Conservation (phyloP, 1,140 invertebrate species). For the Aphaenogaster ashmeadi region DNA sequence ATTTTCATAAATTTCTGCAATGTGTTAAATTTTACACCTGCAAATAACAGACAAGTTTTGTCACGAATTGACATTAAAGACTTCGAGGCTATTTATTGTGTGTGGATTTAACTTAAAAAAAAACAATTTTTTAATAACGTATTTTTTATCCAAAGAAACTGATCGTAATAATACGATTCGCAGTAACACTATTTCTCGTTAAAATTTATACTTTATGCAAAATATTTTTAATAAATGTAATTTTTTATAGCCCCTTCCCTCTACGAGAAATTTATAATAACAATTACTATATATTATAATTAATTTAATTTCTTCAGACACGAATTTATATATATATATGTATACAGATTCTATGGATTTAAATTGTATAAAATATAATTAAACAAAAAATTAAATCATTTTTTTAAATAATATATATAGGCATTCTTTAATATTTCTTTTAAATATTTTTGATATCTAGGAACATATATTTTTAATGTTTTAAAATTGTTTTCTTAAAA, state of each 20-base stretch:
- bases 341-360: too few relatives aligned
- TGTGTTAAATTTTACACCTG: background rate
- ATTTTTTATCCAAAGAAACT: background rate
- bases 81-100: conserved; percentile 70
- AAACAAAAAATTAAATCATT: too few relatives aligned
- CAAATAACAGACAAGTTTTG: background rate
- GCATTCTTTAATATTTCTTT: too few relatives aligned
- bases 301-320: background rate
- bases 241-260: background rate
- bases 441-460: too few relatives aligned
- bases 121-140: background rate
- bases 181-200: background rate
- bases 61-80: background rate
- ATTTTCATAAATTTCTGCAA: background rate
- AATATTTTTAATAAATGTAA: background rate
- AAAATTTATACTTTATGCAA: background rate
- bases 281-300: background rate
- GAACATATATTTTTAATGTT: too few relatives aligned
- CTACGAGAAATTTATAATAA: background rate
- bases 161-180: conserved; percentile 12
- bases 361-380: too few relatives aligned
- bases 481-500: too few relatives aligned
- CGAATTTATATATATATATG: background rate
- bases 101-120: too few relatives aligned
- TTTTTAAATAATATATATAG: too few relatives aligned